phyloP scores from a whole-genome alignment of 2,888 invertebrate species.

The Nomada hirtipes region DNA sequence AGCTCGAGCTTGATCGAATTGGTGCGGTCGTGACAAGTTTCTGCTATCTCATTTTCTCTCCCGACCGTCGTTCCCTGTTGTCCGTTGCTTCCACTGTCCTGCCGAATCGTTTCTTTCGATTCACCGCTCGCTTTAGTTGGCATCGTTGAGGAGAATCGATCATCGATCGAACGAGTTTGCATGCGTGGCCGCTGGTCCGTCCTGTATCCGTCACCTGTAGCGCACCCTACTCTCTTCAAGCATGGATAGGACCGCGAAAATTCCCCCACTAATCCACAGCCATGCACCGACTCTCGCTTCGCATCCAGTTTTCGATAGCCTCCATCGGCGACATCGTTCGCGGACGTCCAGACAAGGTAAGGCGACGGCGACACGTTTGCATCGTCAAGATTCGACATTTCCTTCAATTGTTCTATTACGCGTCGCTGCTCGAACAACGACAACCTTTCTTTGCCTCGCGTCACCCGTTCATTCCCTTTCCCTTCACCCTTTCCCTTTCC shows the following conservation, averaged over 20 bases:
- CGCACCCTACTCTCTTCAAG: background rate
- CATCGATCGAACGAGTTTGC: background rate
- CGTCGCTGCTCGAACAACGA: slow-evolving; percentile 78
- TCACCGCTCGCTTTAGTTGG: too few species aligned
- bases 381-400: slow-evolving; percentile 80
- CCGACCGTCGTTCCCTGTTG: background rate
- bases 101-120: background rate
- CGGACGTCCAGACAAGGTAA: too few species aligned
- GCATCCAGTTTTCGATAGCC: too few species aligned
- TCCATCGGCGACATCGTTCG: background rate
- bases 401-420: slow-evolving; percentile 80
- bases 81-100: background rate
- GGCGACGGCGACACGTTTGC: slow-evolving; percentile 67
- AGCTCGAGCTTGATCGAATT: background rate
- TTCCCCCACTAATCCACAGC: slow-evolving; percentile 60
- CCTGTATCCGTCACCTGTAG: background rate
- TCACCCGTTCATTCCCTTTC: too few species aligned
- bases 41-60: background rate
- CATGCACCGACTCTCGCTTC: background rate
- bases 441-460: slow-evolving; percentile 63
- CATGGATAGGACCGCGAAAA: slow-evolving; percentile 24
- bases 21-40: background rate
- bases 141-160: background rate
- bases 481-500: too few species aligned
- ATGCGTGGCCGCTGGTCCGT: background rate